phyloP scores from a whole-genome alignment of 2,888 invertebrate genomes.

The Trissolcus japonicus region DNA sequence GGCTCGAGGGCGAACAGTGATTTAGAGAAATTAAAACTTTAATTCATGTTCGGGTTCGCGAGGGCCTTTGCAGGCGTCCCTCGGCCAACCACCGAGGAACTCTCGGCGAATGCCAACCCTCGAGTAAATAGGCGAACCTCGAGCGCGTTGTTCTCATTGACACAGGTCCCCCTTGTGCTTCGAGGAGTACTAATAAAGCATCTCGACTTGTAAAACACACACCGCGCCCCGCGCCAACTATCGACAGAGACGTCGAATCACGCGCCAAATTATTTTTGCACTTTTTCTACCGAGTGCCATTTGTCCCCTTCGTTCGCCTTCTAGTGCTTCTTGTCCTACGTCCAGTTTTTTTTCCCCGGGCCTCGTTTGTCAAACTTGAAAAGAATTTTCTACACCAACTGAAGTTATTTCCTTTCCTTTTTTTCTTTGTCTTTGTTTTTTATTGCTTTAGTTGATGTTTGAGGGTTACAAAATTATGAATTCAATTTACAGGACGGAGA shows the following conservation, averaged over 20 bases:
- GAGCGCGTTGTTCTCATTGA: constrained; percentile 65
- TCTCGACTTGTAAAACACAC: constrained; percentile 60
- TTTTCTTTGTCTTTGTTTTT: neutral
- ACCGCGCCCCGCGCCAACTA: constrained; percentile 35
- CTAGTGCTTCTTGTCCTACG: constrained; percentile 28
- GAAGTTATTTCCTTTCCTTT: neutral
- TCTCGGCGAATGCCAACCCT: constrained; percentile 64
- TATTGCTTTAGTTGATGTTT: neutral
- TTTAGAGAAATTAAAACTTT: constrained; percentile 77
- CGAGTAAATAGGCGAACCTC: constrained; percentile 65
- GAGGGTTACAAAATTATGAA: constrained; percentile 24
- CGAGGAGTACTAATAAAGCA: constrained; percentile 67
- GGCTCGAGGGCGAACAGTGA: constrained; percentile 73
- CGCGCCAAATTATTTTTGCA: constrained; percentile 48
- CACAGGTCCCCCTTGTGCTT: constrained; percentile 61
- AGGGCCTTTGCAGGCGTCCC: constrained; percentile 60
- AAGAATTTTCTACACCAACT: too few species aligned
- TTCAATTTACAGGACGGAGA: constrained; percentile 23
- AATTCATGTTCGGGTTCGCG: constrained; percentile 74
- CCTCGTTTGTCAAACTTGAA: too few species aligned
- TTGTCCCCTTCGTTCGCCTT: constrained; percentile 25
- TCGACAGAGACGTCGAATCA: constrained; percentile 47
- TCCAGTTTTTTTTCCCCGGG: constrained; percentile 21
- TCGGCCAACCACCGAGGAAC: constrained; percentile 58
- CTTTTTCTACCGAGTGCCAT: constrained; percentile 22